Base-by-base conservation (phyloP, 2,888 invertebrate species). In the Rhamphomyia laevipes region DNA sequence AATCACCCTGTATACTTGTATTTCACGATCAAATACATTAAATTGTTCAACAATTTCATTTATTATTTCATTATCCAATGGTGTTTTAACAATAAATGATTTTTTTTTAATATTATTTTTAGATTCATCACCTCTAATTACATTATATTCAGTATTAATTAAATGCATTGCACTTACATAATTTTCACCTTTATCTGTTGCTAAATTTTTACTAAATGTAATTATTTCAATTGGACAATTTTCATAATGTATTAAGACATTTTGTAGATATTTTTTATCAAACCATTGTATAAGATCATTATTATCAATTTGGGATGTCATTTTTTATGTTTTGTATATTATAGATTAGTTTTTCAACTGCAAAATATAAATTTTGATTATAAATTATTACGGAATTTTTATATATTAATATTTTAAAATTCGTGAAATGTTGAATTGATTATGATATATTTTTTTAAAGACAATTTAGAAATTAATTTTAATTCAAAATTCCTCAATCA, bases 111-210 rank as follows among this genome's bases (percentile, higher is more conserved):
- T 4, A 9, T 33, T 4, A 9, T 33, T 16, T 17, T 53, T 50
- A 9, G 48, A 45, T 21, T 55, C 52, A 5, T 27, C 23, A 11
- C 41, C 42, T 23, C 48, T 47, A 10, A 50, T 53, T 21, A 47
- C 41, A 13, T 30, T 48, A 44, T 58, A 63, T 15, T 57, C 48
- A 1, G 59, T 54, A 11, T 45, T 55, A 21, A 63, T 47, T 16
- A 62, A 53, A 53, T 58, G 56, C 51, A 65, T 54, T 5, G 53
- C 53, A 51, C 63, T 62, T 3, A 58, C 60, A 49, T 58, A 65
- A 50, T 65, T 61, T 53, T 64, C 64, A 18, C 64, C 62, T 50
- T 62, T 63, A 2, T 48, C 56, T 1, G 61, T 61, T 1, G 62
- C 63, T 30, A 60, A 57, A 37, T 53, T 51, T 37, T 54, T 58